Evolutionary conservation across 35 echinoderm and acorn worm genomes (phyloP).

Genomic region (Strongylocentrotus purpuratus): DNA sequence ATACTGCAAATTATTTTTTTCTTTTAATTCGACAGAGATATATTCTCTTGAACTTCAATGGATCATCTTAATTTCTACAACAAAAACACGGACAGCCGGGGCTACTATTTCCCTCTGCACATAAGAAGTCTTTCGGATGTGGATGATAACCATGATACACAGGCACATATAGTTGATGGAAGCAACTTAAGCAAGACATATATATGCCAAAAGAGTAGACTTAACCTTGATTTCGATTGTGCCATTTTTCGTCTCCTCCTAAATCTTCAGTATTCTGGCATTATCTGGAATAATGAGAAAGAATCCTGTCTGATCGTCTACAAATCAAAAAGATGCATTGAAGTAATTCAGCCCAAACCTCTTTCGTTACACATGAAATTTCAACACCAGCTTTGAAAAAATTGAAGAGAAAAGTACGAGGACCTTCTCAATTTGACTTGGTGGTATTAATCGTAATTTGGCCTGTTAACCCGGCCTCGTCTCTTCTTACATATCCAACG

Average conservation of each 20-base stretch:
- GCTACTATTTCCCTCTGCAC: background rate
- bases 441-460: conserved; percentile 48
- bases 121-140: background rate
- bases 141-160: background rate
- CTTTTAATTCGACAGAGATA: background rate
- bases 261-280: background rate
- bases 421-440: conserved; percentile 30
- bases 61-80: too few relatives aligned
- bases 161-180: background rate
- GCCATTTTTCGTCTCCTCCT: background rate
- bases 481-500: conserved; percentile 37
- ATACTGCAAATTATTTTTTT: background rate
- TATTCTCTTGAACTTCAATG: background rate
- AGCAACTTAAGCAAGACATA: background rate
- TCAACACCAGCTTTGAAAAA: conserved; percentile 13
- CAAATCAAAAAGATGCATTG: conserved; percentile 36
- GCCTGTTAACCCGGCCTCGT: conserved; percentile 29
- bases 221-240: background rate
- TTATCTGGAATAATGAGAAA: background rate
- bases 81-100: too few relatives aligned
- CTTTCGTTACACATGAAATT: conserved; percentile 24
- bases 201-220: background rate
- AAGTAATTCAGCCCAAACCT: conserved; percentile 15
- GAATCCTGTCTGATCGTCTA: background rate
- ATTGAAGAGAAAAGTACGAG: conserved; percentile 31